Conservation (phyloP, 2,888 invertebrate species). For the Archips crataeganus region DNA sequence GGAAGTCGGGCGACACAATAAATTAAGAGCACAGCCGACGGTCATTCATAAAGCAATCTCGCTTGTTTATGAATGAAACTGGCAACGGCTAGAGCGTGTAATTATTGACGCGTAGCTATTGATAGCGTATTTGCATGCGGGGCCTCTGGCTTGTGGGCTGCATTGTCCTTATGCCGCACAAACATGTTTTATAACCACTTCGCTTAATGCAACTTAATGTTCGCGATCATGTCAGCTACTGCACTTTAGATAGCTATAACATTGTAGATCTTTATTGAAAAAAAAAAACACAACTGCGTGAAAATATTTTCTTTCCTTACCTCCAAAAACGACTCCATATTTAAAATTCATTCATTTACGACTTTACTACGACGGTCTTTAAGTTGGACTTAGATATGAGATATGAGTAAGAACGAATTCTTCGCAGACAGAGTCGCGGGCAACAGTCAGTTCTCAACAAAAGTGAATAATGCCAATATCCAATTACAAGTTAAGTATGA, state of each 20-base stretch:
- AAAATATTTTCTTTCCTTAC: too few relatives aligned
- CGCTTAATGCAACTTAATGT: background rate
- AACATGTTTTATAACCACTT: slow-evolving; percentile 9
- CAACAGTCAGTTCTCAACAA: too few relatives aligned
- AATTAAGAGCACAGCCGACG: slow-evolving; percentile 72
- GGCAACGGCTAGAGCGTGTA: slow-evolving; percentile 66
- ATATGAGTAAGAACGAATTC: too few relatives aligned
- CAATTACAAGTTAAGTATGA: too few relatives aligned
- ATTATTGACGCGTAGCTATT: slow-evolving; percentile 75
- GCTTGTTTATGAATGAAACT: slow-evolving; percentile 83
- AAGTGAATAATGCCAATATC: too few relatives aligned
- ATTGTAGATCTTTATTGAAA: too few relatives aligned
- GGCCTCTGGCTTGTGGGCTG: slow-evolving; percentile 16
- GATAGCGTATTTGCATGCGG: slow-evolving; percentile 74
- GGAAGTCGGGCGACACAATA: slow-evolving; percentile 70
- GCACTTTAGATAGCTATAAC: background rate
- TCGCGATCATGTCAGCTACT: slow-evolving; percentile 3
- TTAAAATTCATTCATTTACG: too few relatives aligned
- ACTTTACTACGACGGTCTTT: too few relatives aligned
- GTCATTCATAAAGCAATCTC: slow-evolving; percentile 80
- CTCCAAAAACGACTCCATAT: too few relatives aligned
- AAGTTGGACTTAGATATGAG: too few relatives aligned
- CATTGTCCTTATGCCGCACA: slow-evolving; percentile 21
- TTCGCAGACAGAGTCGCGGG: too few relatives aligned
- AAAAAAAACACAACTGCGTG: too few relatives aligned